Base-by-base conservation (phyloP, 2,888 invertebrate genomes). In the Diaprepes abbreviatus region DNA sequence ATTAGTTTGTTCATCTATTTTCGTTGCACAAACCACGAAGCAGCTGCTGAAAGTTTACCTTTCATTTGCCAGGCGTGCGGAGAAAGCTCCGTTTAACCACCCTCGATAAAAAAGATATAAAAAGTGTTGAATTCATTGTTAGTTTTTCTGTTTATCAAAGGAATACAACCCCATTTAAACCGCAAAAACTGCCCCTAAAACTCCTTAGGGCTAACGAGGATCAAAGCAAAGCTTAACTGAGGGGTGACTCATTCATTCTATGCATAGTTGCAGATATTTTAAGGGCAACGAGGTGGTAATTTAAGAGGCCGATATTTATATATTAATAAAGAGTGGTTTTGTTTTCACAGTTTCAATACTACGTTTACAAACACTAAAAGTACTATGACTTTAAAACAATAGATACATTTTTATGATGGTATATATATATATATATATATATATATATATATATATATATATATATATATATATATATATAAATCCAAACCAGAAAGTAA, bases 191-290 rank as follows among this genome's bases (percentile, higher is more conserved):
- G 45, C 64, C 60, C 69, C 52, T 54, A 48, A 70, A 60, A 35
- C 58, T 60, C 69, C 64, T 68, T 65, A 65, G 69, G 64, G 69
- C 69, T 65, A 65, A 70, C 65, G 54, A 50, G 69, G 69, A 70
- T 70, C 69, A 70, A 69, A 69, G 69, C 69, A 40, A 31, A 31
- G 31, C 50, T 28, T 31, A 3, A 50, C 50, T 19, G 66, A 28
- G 55, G 67, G 67, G 67, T 67, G 67, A 67, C 62, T 66, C 66
- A 66, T 40, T 66, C 66, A 66, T 40, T 35, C 19, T 3, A 59
- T 59, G 66, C 52, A 66, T 66, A 66, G 66, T 66, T 60, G 33
- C 10, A 60, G 66, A 59, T 66, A 66, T 65, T 50, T 52, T 28
- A 35, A 14, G 48, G 10, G 7, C 6, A 28, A 16, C 48, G 48